phyloP scores from a whole-genome alignment of 23 tunicate species.

The Clavelina lepadiformis region DNA sequence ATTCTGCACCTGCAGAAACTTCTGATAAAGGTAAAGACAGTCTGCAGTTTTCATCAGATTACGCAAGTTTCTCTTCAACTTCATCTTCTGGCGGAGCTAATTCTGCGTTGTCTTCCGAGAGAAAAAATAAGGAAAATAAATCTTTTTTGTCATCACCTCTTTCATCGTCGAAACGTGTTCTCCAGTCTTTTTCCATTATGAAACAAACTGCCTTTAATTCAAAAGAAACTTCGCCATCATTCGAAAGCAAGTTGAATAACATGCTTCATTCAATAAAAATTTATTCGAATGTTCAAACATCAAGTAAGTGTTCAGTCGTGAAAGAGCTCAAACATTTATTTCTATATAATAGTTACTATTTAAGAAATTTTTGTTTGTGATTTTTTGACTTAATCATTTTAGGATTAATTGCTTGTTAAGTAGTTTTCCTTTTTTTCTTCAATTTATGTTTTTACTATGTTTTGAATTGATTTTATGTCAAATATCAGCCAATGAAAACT shows the following conservation, averaged over 20 bases:
- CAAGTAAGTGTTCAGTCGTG: neutral
- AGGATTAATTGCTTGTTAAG: too few relatives aligned
- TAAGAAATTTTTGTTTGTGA: too few relatives aligned
- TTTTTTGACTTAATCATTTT: too few relatives aligned
- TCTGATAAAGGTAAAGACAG: too few relatives aligned
- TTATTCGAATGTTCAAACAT: conserved; percentile 9
- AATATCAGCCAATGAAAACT: too few relatives aligned
- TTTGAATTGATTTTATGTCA: too few relatives aligned
- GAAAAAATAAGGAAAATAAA: neutral
- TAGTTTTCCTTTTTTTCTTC: too few relatives aligned
- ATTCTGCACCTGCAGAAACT: too few relatives aligned
- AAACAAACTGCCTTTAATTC: conserved; percentile 1
- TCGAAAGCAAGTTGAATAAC: neutral
- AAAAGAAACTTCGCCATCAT: neutral
- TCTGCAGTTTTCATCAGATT: conserved; percentile 26
- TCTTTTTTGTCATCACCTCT: conserved; percentile 7
- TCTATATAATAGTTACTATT: too few relatives aligned
- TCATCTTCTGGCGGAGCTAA: conserved; percentile 23
- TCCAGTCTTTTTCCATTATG: conserved; percentile 1
- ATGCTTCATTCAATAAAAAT: conserved; percentile 4
- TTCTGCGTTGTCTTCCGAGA: conserved; percentile 11
- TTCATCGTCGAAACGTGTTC: conserved; percentile 14
- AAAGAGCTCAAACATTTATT: too few relatives aligned
- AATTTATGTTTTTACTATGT: too few relatives aligned
- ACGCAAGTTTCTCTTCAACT: conserved; percentile 37